Base-by-base conservation (phyloP, 2,888 invertebrate species). In the Chloroclysta siterata region DNA sequence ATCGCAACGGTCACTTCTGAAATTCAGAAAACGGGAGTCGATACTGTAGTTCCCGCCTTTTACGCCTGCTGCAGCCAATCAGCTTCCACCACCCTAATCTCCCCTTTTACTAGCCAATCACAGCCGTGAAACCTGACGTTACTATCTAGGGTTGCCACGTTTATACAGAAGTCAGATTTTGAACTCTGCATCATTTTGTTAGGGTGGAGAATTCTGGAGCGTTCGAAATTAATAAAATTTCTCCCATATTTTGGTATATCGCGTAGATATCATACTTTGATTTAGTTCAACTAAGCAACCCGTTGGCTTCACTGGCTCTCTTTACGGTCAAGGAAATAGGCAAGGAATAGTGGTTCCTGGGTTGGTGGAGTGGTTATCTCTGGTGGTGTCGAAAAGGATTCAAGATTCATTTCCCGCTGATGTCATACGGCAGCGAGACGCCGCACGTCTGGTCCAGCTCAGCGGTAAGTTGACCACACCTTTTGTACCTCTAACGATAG, bases 351-450 rank as follows among this genome's bases (percentile, higher is more conserved):
- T 22, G 22, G 33, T 55, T 60, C 56, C 57, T 58, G 33, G 59
- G 63, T 71, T 74, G 72, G 77, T 75, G 72, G 71, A 51, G 70
- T 67, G 54, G 70, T 82, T 81, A 76, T 33, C 64, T 73, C 68
- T 70, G 52, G 76, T 76, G 72, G 81, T 79, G 78, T 78, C 79
- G 75, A 62, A 82, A 83, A 87, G 79, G 85, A 83, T 78, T 89
- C 93, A 93, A 93, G 82, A 93, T 93, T 93, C 92, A 92, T 93
- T 93, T 93, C 92, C 92, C 92, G 88, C 92, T 92, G 86, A 93
- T 93, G 93, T 93, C 93, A 72, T 91, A 92, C 89, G 90, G 91
- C 72, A 91, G 89, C 80, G 93, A 93, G 84, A 86, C 93, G 88
- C 89, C 93, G 84, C 93, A 93, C 87, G 91, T 93, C 68, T 93